A percentile compares a stretch with the other conserved stretches of the same genome.
Conservation (phyloP, 1,140 invertebrate species). For the Drosophila kanapiae region DNA sequence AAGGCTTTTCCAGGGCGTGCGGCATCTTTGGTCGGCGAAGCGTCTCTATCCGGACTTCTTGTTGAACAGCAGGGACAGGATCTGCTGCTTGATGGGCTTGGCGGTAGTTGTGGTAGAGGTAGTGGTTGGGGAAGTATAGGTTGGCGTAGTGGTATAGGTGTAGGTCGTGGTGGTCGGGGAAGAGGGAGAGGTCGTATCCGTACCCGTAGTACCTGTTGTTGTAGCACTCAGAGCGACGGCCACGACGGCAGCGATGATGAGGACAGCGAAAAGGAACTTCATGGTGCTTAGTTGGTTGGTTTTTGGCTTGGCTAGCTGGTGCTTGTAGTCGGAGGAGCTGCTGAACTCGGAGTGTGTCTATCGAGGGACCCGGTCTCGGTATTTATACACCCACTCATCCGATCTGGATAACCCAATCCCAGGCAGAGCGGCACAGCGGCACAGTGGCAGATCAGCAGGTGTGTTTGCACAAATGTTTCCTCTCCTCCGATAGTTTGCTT, state of each 20-base stretch:
- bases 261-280: constrained; percentile 51
- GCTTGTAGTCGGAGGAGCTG: constrained; percentile 36
- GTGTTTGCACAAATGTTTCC: constrained; percentile 68
- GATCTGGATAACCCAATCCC: no score
- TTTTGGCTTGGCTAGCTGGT: constrained; percentile 8
- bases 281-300: constrained; percentile 34
- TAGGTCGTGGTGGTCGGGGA: constrained; percentile 32
- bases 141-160: constrained; percentile 36
- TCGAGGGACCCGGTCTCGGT: constrained; percentile 8
- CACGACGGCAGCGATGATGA: constrained; percentile 40
- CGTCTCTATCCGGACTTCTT: constrained; percentile 61
- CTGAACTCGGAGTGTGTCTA: constrained; percentile 58
- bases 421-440: no score
- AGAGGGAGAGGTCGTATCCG: background rate
- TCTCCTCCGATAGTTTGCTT: constrained; percentile 7
- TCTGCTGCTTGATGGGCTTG: constrained; percentile 68
- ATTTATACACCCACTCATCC: constrained; percentile 53
- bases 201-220: background rate
- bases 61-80: constrained; percentile 73
- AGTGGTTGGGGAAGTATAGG: background rate
- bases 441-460: background rate
- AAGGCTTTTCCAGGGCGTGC: constrained; percentile 21
- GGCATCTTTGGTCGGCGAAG: constrained; percentile 13
- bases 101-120: constrained; percentile 33
- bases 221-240: background rate